phyloP scores from a whole-genome alignment of 2,797 vertebrate genomes.

The Scomberomorus guttatus region DNA sequence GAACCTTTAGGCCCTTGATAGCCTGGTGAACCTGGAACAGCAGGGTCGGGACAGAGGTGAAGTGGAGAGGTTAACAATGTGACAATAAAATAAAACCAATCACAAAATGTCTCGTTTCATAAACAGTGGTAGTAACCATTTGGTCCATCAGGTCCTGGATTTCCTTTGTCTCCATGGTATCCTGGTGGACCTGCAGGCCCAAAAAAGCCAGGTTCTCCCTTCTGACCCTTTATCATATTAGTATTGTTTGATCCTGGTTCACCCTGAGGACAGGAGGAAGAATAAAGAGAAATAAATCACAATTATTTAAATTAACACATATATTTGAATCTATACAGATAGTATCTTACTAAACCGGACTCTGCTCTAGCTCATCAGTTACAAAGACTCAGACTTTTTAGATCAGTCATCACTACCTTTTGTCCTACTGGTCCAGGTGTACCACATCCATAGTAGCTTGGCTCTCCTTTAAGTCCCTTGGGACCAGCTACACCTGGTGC shows the following conservation, averaged over 20 bases:
- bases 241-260: conserved; percentile 54
- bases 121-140: conserved; percentile 58
- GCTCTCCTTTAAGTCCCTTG: conserved; percentile 72
- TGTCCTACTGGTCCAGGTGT: conserved; percentile 67
- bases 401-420: conserved; percentile 61
- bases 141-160: conserved; percentile 63
- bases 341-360: not conserved
- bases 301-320: not conserved
- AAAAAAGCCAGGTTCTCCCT: conserved; percentile 69
- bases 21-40: conserved; percentile 85
- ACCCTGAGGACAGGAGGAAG: conserved; percentile 62
- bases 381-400: not conserved
- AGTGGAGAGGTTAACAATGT: not conserved
- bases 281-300: not conserved
- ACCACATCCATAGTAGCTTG: conserved; percentile 55
- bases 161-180: conserved; percentile 64
- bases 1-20: conserved; percentile 86
- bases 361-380: not conserved
- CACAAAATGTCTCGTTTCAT: not conserved
- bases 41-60: not conserved
- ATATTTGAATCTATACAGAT: not conserved
- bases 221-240: conserved; percentile 63
- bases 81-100: not conserved
- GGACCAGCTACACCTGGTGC: conserved; percentile 60
- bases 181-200: conserved; percentile 65